phyloP scores from a whole-genome alignment of 2,113 vertebrate species.

The Echinops telfairi region DNA sequence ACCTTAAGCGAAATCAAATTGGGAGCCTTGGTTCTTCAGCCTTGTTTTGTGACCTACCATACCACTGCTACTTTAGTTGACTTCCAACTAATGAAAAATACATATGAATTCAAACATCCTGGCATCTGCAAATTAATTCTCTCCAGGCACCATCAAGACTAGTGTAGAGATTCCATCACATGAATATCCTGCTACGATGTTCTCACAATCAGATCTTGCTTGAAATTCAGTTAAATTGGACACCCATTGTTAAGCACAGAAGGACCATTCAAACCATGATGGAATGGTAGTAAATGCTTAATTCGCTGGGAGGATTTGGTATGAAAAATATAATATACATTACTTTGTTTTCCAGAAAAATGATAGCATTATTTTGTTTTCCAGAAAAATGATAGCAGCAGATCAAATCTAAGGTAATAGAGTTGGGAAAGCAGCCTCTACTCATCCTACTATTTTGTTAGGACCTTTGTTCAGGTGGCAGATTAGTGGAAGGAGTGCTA shows the following conservation, averaged over 20 bases:
- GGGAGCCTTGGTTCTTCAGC: neutral
- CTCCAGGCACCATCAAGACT: neutral
- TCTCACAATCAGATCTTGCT: neutral
- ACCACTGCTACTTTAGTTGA: neutral
- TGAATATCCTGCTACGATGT: neutral
- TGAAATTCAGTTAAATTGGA: neutral
- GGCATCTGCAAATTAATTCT: neutral
- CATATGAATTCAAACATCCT: neutral
- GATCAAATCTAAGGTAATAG: neutral
- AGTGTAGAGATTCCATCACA: neutral
- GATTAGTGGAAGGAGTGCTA: neutral
- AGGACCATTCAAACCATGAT: neutral
- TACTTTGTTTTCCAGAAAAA: no score
- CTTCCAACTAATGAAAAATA: neutral
- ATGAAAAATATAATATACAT: neutral
- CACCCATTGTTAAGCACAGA: neutral
- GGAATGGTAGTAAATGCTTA: neutral
- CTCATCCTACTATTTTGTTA: neutral
- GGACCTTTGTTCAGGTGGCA: neutral
- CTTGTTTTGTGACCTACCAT: neutral
- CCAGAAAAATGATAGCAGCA: neutral
- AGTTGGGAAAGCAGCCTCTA: neutral
- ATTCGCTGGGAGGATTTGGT: constrained; percentile 25
- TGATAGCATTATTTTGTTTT: no score
- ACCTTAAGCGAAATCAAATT: neutral